phyloP scores from a whole-genome alignment of 2,113 vertebrate species.

The Orcinus orca region DNA sequence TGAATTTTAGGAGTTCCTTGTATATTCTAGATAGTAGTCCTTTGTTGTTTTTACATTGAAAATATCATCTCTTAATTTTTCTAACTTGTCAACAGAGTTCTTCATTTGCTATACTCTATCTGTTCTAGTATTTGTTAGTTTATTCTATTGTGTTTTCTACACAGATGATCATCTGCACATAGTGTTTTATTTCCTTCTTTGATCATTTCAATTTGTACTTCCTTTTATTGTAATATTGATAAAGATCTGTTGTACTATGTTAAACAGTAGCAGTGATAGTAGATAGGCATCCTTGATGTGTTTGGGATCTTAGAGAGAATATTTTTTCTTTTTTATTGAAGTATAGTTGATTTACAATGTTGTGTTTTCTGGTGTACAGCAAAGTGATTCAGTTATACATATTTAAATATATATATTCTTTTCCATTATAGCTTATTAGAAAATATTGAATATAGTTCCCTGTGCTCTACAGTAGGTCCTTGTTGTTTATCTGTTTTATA shows the following conservation, averaged over 20 bases:
- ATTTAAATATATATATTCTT: background rate
- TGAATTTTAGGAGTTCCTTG: background rate
- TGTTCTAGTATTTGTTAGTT: background rate
- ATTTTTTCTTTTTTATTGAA: background rate
- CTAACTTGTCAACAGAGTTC: background rate
- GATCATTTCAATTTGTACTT: background rate
- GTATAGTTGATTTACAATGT: background rate
- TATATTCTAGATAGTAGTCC: background rate
- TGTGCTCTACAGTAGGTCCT: no score
- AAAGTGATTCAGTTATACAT: background rate
- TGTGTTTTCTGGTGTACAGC: background rate
- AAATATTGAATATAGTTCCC: no score
- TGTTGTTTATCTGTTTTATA: no score
- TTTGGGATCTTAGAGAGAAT: conserved; percentile 16
- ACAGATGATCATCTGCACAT: background rate
- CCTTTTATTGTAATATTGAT: background rate
- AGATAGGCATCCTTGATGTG: background rate
- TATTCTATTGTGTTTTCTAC: background rate
- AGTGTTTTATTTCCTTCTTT: background rate
- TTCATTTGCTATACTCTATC: background rate
- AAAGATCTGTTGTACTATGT: background rate
- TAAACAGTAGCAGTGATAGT: background rate
- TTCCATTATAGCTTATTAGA: background rate
- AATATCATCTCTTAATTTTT: background rate
- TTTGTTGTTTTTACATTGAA: conserved; percentile 9